phyloP scores from a whole-genome alignment of 2,113 vertebrate genomes.

The Phalacrocorax carbo region DNA sequence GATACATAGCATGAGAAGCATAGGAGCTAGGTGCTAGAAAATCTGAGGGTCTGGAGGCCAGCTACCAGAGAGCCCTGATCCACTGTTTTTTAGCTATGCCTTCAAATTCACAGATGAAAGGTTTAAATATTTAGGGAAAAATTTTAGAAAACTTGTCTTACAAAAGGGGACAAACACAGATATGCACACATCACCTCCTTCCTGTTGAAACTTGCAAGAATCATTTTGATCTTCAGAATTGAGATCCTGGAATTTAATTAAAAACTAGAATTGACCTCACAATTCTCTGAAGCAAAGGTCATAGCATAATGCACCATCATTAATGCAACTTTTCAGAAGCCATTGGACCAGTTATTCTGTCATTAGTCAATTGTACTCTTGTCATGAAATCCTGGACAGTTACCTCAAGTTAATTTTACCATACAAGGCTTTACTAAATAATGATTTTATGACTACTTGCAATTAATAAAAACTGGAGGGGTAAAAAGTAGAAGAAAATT shows the following conservation, averaged over 20 bases:
- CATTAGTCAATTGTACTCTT: neutral
- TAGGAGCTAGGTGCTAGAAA: neutral
- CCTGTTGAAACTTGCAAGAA: neutral
- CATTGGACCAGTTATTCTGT: neutral
- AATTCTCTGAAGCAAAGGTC: neutral
- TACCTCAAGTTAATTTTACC: neutral
- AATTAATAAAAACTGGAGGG: neutral
- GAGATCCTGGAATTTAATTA: neutral
- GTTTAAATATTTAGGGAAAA: neutral
- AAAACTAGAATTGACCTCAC: neutral
- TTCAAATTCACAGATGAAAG: neutral
- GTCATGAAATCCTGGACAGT: neutral
- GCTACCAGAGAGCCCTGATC: neutral
- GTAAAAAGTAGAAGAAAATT: neutral
- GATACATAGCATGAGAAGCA: neutral
- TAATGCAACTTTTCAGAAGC: neutral
- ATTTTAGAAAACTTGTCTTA: neutral
- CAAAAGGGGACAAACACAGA: neutral
- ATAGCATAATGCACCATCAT: neutral
- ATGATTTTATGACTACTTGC: neutral
- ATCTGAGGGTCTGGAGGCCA: neutral
- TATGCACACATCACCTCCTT: neutral
- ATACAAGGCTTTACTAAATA: neutral
- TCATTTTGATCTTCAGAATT: neutral
- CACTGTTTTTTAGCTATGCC: neutral